Conservation (phyloP, 2,888 invertebrate genomes). For the Plusia festucae region DNA sequence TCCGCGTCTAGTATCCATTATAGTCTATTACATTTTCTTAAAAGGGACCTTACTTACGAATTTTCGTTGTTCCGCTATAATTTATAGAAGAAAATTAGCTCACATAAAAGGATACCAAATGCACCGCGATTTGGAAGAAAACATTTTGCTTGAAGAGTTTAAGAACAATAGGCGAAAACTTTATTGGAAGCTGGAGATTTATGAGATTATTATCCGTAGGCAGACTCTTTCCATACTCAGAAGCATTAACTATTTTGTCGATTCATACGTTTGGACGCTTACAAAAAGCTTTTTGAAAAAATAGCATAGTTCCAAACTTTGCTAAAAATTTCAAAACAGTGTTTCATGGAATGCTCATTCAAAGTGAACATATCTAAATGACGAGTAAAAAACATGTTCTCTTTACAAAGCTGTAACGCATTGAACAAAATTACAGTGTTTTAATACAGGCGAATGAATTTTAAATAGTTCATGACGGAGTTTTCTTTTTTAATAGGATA, state of each 20-base stretch:
- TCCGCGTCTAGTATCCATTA: not conserved
- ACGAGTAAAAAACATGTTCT: not conserved
- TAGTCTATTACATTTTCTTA: not conserved
- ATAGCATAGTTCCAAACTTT: too few relatives aligned
- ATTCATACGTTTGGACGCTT: not conserved
- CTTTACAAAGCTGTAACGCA: not conserved
- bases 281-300: not conserved
- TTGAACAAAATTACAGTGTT: not conserved
- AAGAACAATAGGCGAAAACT: not conserved
- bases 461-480: constrained; percentile 1
- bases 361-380: not conserved
- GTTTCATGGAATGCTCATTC: not conserved
- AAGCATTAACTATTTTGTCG: not conserved
- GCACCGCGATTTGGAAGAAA: too few relatives aligned
- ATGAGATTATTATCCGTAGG: constrained; percentile 1
- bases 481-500: constrained; percentile 2
- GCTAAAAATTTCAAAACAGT: not conserved
- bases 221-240: not conserved
- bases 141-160: not conserved
- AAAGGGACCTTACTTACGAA: not conserved
- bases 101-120: not conserved
- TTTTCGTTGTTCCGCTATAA: not conserved
- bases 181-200: not conserved
- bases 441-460: not conserved
- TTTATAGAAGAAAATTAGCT: not conserved